These are phyloP conservation scores for Nematolebias whitei DNA, from an alignment of 2,113 vertebrate genomes.

Conservation along the genomic window DNA sequence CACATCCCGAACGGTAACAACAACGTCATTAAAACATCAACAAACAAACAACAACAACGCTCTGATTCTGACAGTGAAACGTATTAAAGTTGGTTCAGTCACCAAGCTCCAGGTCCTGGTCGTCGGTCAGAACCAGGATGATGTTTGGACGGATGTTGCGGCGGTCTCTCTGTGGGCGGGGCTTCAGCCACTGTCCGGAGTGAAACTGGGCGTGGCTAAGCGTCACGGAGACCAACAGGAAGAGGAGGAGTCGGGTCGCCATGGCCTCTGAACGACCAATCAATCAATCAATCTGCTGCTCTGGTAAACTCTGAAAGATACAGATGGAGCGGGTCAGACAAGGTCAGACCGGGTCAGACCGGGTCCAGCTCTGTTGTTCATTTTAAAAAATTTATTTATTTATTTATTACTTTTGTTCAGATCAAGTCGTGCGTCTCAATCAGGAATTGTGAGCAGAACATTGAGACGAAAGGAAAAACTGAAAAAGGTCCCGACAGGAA, in stretches of 20 bases:
- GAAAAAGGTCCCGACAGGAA: no score
- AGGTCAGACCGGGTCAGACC: no score
- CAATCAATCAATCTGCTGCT: slow-evolving; percentile 43
- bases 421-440: no score
- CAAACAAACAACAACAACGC: background rate
- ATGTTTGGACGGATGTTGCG: slow-evolving; percentile 97
- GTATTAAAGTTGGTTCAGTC: slow-evolving; percentile 44
- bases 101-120: slow-evolving; percentile 97
- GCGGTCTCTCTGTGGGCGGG: slow-evolving; percentile 91
- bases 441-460: no score
- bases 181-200: slow-evolving; percentile 87
- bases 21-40: background rate
- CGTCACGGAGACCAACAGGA: slow-evolving; percentile 69
- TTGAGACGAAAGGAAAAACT: no score
- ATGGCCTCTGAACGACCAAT: slow-evolving; percentile 47
- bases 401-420: no score
- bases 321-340: no score
- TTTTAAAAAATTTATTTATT: no score
- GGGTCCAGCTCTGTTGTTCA: no score
- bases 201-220: slow-evolving; percentile 83
- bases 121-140: slow-evolving; percentile 94
- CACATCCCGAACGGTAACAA: background rate
- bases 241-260: slow-evolving; percentile 75
- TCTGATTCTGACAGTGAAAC: no score
- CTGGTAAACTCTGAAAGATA: slow-evolving; percentile 44